Evolutionary conservation across 2,113 vertebrate species (phyloP).

Genomic region (Ciconia maguari): DNA sequence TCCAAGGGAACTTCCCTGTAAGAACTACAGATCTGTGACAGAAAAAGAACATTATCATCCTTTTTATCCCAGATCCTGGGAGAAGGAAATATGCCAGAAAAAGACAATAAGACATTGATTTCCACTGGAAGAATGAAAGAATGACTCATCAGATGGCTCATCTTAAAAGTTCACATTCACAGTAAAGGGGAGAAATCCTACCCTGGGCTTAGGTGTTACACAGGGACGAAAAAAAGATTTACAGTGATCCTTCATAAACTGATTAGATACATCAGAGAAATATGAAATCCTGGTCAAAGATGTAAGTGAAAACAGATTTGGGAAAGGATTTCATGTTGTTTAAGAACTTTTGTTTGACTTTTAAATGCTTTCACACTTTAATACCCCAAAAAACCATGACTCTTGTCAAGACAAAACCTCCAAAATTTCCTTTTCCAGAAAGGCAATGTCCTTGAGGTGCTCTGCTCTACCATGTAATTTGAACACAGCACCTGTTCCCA

Average conservation of each 20-base stretch:
- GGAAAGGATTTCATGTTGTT: neutral
- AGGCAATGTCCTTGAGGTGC: neutral
- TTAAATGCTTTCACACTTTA: neutral
- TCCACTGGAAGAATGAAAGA: neutral
- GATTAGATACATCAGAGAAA: neutral
- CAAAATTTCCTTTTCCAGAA: neutral
- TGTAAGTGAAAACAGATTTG: neutral
- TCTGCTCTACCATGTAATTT: neutral
- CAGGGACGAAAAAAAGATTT: neutral
- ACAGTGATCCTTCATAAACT: neutral
- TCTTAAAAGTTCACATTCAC: neutral
- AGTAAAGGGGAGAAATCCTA: neutral
- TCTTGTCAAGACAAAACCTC: neutral
- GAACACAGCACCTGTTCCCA: neutral
- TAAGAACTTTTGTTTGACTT: neutral
- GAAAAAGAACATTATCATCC: conserved; percentile 17
- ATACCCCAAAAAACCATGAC: neutral
- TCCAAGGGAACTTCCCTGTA: neutral
- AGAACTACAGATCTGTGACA: conserved; percentile 17
- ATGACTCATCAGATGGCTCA: neutral
- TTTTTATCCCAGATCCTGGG: conserved; percentile 15
- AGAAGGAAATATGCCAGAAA: conserved; percentile 3
- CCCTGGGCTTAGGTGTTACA: neutral
- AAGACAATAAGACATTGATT: neutral
- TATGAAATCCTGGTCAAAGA: neutral